phyloP scores from a whole-genome alignment of 2,888 invertebrate genomes.

The Thyatira batis region DNA sequence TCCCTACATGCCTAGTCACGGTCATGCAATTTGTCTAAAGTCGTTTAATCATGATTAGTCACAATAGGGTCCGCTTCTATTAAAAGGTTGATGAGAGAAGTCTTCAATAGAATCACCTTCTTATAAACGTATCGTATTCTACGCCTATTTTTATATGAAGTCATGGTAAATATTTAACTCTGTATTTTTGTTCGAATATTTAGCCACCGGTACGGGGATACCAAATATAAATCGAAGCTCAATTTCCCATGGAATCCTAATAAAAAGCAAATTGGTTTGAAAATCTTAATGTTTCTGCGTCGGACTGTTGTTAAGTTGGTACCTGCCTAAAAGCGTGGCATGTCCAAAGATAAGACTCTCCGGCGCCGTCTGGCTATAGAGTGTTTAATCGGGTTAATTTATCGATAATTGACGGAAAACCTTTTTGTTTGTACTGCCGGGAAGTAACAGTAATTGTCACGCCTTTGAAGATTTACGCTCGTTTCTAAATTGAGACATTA shows the following conservation, averaged over 20 bases:
- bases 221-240: constrained; percentile 10
- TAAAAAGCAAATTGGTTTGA: constrained; percentile 77
- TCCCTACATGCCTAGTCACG: constrained; percentile 79
- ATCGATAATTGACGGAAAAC: constrained; percentile 82
- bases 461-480: constrained; percentile 82
- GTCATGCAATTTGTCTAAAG: constrained; percentile 82
- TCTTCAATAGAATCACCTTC: constrained; percentile 62
- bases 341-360: constrained; percentile 74
- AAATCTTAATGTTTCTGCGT: constrained; percentile 65
- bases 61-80: constrained; percentile 77
- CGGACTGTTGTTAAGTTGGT: constrained; percentile 61
- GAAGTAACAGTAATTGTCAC: constrained; percentile 83
- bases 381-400: constrained; percentile 82
- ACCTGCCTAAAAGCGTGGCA: constrained; percentile 81
- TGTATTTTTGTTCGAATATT: not conserved
- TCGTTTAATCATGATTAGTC: constrained; percentile 83
- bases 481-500: constrained; percentile 83
- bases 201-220: too few relatives aligned
- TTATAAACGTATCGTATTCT: constrained; percentile 29
- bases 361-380: constrained; percentile 77
- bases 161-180: not conserved
- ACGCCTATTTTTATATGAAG: not conserved
- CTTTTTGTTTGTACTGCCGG: constrained; percentile 82
- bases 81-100: constrained; percentile 61
- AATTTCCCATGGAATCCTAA: constrained; percentile 50